Conservation (phyloP, 2,113 vertebrate species). For the Dolichallabes microphthalmus region DNA sequence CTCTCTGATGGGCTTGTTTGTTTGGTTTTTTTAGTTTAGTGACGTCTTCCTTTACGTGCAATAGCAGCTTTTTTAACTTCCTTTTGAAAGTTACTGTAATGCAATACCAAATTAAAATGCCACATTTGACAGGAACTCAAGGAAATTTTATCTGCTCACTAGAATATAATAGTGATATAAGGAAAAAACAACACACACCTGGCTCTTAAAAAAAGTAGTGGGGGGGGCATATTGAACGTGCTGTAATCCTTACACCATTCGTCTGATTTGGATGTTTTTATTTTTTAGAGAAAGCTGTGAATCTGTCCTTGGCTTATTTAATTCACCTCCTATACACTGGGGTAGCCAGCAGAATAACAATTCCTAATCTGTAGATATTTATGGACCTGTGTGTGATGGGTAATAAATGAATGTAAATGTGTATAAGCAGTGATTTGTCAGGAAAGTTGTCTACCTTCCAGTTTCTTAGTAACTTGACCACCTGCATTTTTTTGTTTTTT, state of each 20-base stretch:
- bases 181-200: background rate
- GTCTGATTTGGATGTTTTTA: background rate
- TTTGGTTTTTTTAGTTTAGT: background rate
- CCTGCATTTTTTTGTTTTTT: background rate
- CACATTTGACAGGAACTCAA: background rate
- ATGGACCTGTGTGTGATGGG: background rate
- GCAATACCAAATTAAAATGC: background rate
- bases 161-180: background rate
- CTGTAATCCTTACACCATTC: background rate
- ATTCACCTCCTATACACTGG: background rate
- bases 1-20: background rate
- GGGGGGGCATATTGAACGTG: background rate
- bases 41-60: background rate
- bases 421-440: background rate
- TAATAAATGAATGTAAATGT: background rate
- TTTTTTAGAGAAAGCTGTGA: background rate
- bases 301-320: background rate
- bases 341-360: background rate
- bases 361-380: background rate
- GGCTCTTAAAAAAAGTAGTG: background rate
- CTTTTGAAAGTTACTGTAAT: background rate
- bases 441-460: background rate
- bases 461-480: background rate
- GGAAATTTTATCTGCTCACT: background rate
- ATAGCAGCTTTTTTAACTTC: background rate